Evolutionary conservation across 2,888 invertebrate genomes (phyloP), one percentile per base, ranked within the genome.

Genomic region (Tetheella fluctuosa): DNA sequence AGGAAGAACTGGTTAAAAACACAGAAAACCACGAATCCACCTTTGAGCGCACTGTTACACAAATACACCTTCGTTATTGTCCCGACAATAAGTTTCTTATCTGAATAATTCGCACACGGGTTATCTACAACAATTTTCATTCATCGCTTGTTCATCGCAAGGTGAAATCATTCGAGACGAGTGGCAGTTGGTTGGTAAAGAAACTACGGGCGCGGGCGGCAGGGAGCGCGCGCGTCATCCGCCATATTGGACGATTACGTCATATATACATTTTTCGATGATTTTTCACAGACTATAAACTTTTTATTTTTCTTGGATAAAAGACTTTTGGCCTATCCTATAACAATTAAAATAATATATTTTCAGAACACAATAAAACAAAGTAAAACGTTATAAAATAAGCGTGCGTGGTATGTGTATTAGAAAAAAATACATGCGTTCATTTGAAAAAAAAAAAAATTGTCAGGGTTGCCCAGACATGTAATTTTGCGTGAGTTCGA

Each of bases 231-330:
- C 90, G 92, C 92, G 92, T 92, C 92, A 91, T 90, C 84, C 92
- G 92, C 92, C 92, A 92, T 92, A 89, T 91, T 92, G 85, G 80
- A 81, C 60, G 83, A 88, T 92, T 91, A 92, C 92, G 92, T 92
- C 92, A 92, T 85, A 80, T 62, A 67, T 70, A 69, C 58, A 6
- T 68, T 68, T 58, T n/a, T n/a, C n/a, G n/a, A n/a, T n/a, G n/a
- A n/a, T n/a, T n/a, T n/a, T n/a, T n/a, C n/a, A n/a, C n/a, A n/a
- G n/a, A n/a, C n/a, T n/a, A n/a, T 65, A 75, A 74, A 71, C 74
- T 54, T 69, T 60, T 34, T 52, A 1, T 10, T 0, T 48, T 1
- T 15, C 1, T 8, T 48, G n/a, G n/a, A 5, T 7, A 5, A 42
- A 6, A 17, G n/a, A 7, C 42, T n/a, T 42, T 42, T 17, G 2